Percentiles rank a stretch among this genome's conserved stretches.
These are phyloP conservation scores for Cynopterus brachyotis DNA, from an alignment of 2,113 vertebrate species.

Conservation along the genomic window DNA sequence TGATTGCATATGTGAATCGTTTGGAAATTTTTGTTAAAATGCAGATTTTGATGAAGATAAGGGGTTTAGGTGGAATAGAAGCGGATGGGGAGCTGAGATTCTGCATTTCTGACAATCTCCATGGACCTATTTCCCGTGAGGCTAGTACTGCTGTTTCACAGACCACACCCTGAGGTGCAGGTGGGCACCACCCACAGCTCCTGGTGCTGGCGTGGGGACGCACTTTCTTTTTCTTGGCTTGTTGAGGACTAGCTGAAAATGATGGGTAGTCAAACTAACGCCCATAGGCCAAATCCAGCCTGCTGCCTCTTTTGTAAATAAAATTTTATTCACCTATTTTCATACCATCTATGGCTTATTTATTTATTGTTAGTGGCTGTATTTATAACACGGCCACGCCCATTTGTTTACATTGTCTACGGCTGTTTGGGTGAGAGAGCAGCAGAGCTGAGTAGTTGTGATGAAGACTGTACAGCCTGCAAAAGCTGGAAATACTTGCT, in stretches of 20 bases:
- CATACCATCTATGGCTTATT: neutral
- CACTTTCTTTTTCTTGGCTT: neutral
- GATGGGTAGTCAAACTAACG: neutral
- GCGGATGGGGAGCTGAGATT: neutral
- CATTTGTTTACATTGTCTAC: fast-evolving
- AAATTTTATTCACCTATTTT: neutral
- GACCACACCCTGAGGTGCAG: neutral
- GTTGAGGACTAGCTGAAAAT: neutral
- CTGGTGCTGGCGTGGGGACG: fast-evolving
- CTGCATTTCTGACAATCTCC: too few species aligned
- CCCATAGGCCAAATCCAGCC: neutral
- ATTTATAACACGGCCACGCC: neutral
- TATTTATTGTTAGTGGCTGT: neutral
- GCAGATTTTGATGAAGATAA: neutral
- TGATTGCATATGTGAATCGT: neutral
- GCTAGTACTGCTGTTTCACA: fast-evolving
- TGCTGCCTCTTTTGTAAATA: neutral
- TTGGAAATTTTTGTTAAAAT: neutral
- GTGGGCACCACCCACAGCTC: fast-evolving
- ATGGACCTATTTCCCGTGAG: fast-evolving
- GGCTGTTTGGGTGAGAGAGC: neutral
- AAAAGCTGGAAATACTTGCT: neutral
- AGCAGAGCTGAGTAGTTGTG: neutral
- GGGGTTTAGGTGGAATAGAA: neutral
- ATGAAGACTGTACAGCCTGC: fast-evolving